Evolutionary conservation across 2,888 invertebrate genomes (phyloP).

Genomic region (Crossocerus cetratus): DNA sequence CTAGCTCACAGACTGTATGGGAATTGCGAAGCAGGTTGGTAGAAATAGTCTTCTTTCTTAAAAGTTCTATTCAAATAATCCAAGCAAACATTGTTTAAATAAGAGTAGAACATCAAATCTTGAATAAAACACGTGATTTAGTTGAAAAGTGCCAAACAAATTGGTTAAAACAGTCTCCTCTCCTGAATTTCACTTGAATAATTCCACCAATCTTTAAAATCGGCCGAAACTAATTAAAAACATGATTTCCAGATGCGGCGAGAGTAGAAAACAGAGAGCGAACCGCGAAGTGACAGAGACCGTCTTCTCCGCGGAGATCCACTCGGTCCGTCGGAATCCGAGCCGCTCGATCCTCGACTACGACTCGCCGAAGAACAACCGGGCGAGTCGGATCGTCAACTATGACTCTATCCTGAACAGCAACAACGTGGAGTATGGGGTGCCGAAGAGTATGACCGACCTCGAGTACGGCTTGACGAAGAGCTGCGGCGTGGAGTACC

Average conservation of each 20-base stretch:
- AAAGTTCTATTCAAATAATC: too few relatives aligned
- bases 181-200: constrained; percentile 2
- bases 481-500: constrained; percentile 74
- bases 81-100: neutral
- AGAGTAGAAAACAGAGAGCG: constrained; percentile 75
- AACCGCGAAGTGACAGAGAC: constrained; percentile 81
- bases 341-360: constrained; percentile 73
- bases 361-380: constrained; percentile 73
- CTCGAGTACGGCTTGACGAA: constrained; percentile 74
- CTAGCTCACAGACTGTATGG: constrained; percentile 80
- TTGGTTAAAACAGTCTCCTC: neutral
- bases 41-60: too few relatives aligned
- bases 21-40: constrained; percentile 80
- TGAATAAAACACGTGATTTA: neutral
- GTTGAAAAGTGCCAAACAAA: neutral
- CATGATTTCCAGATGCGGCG: constrained; percentile 72
- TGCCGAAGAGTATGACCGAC: constrained; percentile 74
- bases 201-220: too few relatives aligned
- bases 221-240: neutral
- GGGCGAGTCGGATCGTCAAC: constrained; percentile 70
- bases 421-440: constrained; percentile 75
- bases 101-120: neutral
- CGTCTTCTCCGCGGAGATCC: constrained; percentile 81
- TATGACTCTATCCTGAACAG: constrained; percentile 75
- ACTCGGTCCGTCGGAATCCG: constrained; percentile 79